Percentiles rank a stretch among this genome's conserved stretches.
Conservation (phyloP, 2,113 vertebrate species). For the Etia nguti region DNA sequence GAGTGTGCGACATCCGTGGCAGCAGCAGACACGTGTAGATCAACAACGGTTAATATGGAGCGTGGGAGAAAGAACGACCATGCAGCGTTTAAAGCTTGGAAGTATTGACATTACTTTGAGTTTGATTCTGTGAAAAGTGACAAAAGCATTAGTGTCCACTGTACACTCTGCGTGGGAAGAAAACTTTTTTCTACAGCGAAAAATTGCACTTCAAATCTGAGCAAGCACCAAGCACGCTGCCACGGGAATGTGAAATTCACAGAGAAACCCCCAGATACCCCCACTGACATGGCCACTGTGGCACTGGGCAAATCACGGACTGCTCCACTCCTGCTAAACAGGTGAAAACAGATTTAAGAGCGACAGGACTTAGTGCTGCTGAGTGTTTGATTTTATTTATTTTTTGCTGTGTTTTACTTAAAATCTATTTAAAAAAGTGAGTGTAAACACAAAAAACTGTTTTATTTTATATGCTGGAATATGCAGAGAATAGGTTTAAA, state of each 20-base stretch:
- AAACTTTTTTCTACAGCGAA: background rate
- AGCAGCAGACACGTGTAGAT: background rate
- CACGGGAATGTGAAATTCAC: background rate
- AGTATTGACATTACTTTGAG: background rate
- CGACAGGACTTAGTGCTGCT: background rate
- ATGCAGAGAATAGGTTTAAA: background rate
- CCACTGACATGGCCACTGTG: background rate
- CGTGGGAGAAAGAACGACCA: background rate
- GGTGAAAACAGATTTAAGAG: background rate
- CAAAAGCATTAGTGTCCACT: background rate
- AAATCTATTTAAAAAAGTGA: background rate
- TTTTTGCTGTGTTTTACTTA: background rate
- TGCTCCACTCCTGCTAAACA: background rate
- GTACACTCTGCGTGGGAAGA: background rate
- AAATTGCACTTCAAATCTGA: background rate
- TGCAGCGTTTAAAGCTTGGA: background rate
- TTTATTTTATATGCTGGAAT: background rate
- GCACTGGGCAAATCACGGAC: background rate
- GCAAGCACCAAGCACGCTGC: background rate
- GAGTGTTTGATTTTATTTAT: background rate
- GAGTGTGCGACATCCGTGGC: accelerated
- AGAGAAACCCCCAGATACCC: background rate
- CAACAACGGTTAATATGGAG: background rate
- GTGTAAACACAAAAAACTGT: background rate
- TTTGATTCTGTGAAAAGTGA: background rate